These are phyloP conservation scores for Drosophila melanogaster DNA, from an alignment of 1,140 invertebrate species.

Conservation along the genomic window DNA sequence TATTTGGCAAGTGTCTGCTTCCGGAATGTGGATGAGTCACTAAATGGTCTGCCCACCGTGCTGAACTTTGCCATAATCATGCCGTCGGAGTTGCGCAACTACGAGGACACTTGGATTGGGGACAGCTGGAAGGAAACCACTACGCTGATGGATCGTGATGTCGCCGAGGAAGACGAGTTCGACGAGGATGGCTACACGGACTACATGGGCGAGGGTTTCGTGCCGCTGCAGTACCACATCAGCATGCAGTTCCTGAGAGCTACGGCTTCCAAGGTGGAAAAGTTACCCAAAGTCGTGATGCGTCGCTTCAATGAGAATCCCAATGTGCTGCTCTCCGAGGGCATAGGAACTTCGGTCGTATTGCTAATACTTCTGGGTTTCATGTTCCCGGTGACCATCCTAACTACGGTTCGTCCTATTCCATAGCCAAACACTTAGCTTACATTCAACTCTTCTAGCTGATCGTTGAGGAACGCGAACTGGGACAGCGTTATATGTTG, in stretches of 20 bases:
- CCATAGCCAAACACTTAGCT: too few relatives aligned
- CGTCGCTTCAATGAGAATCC: not conserved
- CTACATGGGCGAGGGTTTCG: slow-evolving; percentile 8
- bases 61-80: slow-evolving; percentile 41
- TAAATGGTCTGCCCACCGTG: slow-evolving; percentile 14
- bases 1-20: slow-evolving; percentile 52
- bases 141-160: too few relatives aligned
- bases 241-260: not conserved
- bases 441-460: not conserved
- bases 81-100: slow-evolving; percentile 46
- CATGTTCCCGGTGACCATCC: slow-evolving; percentile 10
- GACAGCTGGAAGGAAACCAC: slow-evolving; percentile 9
- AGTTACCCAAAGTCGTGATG: not conserved
- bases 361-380: slow-evolving; percentile 11
- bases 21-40: slow-evolving; percentile 17
- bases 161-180: fast-evolving
- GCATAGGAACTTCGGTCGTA: not conserved
- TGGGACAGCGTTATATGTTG: slow-evolving; percentile 3
- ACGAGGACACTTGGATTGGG: slow-evolving; percentile 35
- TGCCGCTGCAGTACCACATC: slow-evolving; percentile 12
- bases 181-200: not conserved
- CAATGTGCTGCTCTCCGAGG: too few relatives aligned
- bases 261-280: not conserved
- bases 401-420: slow-evolving; percentile 2
- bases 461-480: slow-evolving; percentile 10